Evolutionary conservation across 1,140 invertebrate genomes (phyloP).

Genomic region (Sinonovacula constricta): DNA sequence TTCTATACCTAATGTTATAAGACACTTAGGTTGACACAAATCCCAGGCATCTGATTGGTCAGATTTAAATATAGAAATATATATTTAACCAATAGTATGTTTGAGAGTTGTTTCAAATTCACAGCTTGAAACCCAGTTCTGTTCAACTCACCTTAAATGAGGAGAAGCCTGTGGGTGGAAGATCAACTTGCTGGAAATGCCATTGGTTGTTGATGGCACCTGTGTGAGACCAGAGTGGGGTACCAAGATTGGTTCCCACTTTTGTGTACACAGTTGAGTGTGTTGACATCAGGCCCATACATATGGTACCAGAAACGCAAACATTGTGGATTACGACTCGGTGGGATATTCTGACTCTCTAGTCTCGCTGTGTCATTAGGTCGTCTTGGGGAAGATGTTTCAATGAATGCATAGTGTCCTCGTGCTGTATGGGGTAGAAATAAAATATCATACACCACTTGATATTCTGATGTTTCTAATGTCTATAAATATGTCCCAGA

Average conservation of each 20-base stretch:
- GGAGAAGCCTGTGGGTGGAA: constrained; percentile 48
- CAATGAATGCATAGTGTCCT: constrained; percentile 69
- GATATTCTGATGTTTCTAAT: too few relatives aligned
- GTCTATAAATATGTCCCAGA: too few relatives aligned
- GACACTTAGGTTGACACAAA: too few relatives aligned
- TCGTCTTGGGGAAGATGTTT: constrained; percentile 81
- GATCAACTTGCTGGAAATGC: constrained; percentile 65
- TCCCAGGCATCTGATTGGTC: too few relatives aligned
- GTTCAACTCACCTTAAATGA: constrained; percentile 54
- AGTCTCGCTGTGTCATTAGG: constrained; percentile 87
- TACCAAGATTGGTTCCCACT: constrained; percentile 50
- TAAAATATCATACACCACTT: too few relatives aligned
- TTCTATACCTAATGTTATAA: too few relatives aligned
- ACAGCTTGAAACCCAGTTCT: too few relatives aligned
- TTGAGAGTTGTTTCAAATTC: too few relatives aligned
- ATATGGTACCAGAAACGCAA: constrained; percentile 84
- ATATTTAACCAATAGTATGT: too few relatives aligned
- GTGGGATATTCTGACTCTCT: constrained; percentile 63
- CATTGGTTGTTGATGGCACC: constrained; percentile 73
- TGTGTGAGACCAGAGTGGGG: constrained; percentile 60
- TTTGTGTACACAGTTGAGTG: constrained; percentile 69
- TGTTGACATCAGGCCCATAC: constrained; percentile 65
- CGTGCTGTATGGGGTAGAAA: constrained; percentile 35
- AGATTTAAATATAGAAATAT: too few relatives aligned
- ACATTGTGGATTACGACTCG: constrained; percentile 58